A percentile compares a stretch with the other conserved stretches of the same genome.
Conservation (phyloP, 2,888 invertebrate species). For the Anoplius nigerrimus region DNA sequence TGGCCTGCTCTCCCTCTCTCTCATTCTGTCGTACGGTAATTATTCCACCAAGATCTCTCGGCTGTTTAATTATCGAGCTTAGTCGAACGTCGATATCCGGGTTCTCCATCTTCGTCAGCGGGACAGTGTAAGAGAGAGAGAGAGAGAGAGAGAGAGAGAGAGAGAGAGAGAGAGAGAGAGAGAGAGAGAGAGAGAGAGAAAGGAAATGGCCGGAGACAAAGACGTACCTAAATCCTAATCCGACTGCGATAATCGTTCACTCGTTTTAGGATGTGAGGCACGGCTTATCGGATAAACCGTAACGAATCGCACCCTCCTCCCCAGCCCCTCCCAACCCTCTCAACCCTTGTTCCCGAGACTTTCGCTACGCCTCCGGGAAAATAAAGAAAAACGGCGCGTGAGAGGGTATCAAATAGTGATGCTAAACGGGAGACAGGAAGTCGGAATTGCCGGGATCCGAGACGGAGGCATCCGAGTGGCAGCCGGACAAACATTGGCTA, state of each 20-base stretch:
- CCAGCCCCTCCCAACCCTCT: no score
- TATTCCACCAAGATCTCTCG: no score
- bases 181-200: neutral
- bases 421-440: neutral
- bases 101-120: no score
- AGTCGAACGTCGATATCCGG: no score
- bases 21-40: no score
- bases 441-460: no score
- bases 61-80: no score
- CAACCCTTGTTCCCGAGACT: neutral
- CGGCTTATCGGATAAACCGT: slow-evolving; percentile 26
- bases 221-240: neutral
- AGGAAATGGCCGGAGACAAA: neutral
- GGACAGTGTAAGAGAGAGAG: neutral
- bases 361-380: slow-evolving; percentile 3
- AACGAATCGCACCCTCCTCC: slow-evolving; percentile 13
- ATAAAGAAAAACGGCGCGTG: neutral
- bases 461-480: no score
- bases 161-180: neutral
- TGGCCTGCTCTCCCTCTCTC: no score
- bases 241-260: slow-evolving; percentile 5
- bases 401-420: slow-evolving; percentile 1
- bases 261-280: slow-evolving; percentile 6
- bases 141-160: slow-evolving; percentile 1
- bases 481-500: no score